These are phyloP conservation scores for Ursus arctos DNA, from an alignment of 2,113 vertebrate genomes.

Conservation along the genomic window DNA sequence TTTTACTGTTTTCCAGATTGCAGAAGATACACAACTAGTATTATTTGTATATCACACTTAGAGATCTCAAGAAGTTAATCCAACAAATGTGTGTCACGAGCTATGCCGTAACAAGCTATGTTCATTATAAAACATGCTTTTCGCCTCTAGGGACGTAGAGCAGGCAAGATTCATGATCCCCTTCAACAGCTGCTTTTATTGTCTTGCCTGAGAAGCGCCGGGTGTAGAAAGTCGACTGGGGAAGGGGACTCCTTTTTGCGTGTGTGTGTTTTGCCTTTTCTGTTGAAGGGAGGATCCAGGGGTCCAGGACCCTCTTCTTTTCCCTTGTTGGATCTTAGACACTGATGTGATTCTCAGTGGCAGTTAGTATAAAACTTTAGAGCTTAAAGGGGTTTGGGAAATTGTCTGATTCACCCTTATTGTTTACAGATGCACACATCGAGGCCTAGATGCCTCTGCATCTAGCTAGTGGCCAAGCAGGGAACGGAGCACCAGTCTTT, in stretches of 20 bases:
- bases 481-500: neutral
- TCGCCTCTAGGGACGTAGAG: neutral
- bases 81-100: neutral
- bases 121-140: conserved; percentile 8
- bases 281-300: accelerated
- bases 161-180: neutral
- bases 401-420: neutral
- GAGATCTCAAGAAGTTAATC: conserved; percentile 39
- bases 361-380: neutral
- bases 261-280: neutral
- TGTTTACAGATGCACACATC: neutral
- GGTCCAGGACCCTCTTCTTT: neutral
- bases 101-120: neutral
- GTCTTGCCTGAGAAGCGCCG: neutral
- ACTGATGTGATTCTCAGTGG: neutral
- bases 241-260: neutral
- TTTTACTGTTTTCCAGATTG: conserved; percentile 63
- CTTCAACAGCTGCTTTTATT: neutral
- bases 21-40: conserved; percentile 55
- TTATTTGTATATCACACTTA: conserved; percentile 59
- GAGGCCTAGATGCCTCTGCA: neutral
- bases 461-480: neutral
- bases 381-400: neutral
- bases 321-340: neutral
- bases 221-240: accelerated